Conservation (phyloP, 2,888 invertebrate genomes). For the Strigamia transsilvanica region DNA sequence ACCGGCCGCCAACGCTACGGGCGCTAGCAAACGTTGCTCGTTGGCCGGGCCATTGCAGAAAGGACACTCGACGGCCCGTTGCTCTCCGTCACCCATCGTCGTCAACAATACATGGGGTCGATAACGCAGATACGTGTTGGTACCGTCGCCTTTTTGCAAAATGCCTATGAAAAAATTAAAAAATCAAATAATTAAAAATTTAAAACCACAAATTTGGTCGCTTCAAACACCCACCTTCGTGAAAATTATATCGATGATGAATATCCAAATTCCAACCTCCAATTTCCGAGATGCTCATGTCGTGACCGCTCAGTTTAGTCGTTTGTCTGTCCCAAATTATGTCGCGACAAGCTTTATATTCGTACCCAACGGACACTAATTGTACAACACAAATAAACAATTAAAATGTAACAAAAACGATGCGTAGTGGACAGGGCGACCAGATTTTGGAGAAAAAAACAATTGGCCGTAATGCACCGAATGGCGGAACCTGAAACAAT, state of each 20-base stretch:
- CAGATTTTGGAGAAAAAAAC: too few species aligned
- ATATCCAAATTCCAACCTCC: conserved; percentile 98
- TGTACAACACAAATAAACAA: conserved; percentile 53
- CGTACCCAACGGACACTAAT: conserved; percentile 80
- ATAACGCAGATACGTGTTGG: conserved; percentile 90
- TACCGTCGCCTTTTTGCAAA: conserved; percentile 96
- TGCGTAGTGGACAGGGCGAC: too few species aligned
- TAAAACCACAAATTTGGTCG: background rate
- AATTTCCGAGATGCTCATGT: conserved; percentile 94
- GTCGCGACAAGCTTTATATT: conserved; percentile 84
- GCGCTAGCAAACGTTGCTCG: conserved; percentile 86
- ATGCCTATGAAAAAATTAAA: conserved; percentile 70
- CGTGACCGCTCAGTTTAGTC: conserved; percentile 91
- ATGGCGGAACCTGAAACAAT: too few species aligned
- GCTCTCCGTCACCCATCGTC: conserved; percentile 90
- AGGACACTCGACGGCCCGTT: conserved; percentile 85
- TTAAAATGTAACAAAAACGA: background rate
- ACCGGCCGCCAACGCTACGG: conserved; percentile 92
- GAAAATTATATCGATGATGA: conserved; percentile 98
- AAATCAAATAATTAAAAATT: background rate
- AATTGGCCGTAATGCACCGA: too few species aligned
- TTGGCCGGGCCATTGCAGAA: conserved; percentile 74
- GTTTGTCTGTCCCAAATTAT: conserved; percentile 96
- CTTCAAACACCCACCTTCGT: conserved; percentile 73
- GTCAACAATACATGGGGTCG: conserved; percentile 83